These are phyloP conservation scores for Eupelmus urozonus DNA, from an alignment of 2,888 invertebrate species.

Conservation along the genomic window DNA sequence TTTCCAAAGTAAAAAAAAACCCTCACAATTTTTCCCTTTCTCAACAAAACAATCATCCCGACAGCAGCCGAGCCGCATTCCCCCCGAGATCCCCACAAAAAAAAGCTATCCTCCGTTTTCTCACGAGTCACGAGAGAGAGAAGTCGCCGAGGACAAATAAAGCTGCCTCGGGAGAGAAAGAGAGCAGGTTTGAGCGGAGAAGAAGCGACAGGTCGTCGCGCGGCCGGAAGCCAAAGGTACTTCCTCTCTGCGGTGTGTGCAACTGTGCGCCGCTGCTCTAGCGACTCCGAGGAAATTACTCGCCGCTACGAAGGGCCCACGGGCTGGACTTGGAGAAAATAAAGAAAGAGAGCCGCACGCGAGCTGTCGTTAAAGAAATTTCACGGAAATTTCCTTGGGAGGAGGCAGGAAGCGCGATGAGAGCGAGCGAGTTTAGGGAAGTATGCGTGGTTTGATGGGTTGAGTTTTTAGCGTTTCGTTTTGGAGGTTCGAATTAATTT, in stretches of 20 bases:
- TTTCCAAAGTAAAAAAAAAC: no score
- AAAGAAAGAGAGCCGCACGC: neutral
- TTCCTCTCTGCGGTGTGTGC: neutral
- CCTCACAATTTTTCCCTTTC: no score
- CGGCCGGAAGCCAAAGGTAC: neutral
- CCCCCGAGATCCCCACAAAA: no score
- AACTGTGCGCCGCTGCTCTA: neutral
- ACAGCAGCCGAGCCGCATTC: no score
- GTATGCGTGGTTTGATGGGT: no score
- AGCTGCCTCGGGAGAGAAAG: neutral
- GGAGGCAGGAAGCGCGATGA: no score
- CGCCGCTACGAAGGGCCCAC: neutral
- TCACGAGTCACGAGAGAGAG: neutral
- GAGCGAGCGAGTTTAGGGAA: no score
- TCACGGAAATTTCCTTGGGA: constrained; percentile 11
- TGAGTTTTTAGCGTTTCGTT: no score
- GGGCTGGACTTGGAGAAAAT: neutral
- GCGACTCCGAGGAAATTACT: neutral
- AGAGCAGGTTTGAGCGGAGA: neutral
- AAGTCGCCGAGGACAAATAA: neutral
- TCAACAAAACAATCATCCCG: no score
- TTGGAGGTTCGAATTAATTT: no score
- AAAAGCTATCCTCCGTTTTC: constrained; percentile 16
- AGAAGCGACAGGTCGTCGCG: neutral
- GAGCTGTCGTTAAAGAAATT: constrained; percentile 29